A percentile compares a stretch with the other conserved stretches of the same genome.
Evolutionary conservation across 2,797 vertebrate species (phyloP).

Genomic region (Crax fasciolata): DNA sequence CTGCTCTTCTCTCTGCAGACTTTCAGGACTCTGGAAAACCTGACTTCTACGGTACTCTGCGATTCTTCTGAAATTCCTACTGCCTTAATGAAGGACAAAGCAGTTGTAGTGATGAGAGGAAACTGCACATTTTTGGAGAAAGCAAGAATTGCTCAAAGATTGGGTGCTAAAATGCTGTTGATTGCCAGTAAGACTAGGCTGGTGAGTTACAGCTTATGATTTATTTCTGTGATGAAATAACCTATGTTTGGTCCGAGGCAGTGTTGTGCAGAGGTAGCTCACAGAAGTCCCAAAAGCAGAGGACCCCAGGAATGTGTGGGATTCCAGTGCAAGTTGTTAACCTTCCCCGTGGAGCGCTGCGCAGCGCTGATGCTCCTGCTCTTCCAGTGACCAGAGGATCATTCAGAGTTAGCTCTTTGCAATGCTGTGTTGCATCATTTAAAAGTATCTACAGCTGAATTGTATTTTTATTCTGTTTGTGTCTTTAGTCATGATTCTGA

Average conservation of each 20-base stretch:
- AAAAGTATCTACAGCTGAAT: not conserved
- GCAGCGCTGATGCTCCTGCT: rapidly evolving
- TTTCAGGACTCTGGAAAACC: slow-evolving; percentile 82
- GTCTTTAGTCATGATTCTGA: not conserved
- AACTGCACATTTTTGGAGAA: slow-evolving; percentile 89
- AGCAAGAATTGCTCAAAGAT: slow-evolving; percentile 86
- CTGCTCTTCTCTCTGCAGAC: slow-evolving; percentile 76
- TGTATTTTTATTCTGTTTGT: not conserved
- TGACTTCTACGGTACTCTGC: slow-evolving; percentile 87
- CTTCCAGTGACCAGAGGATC: not conserved
- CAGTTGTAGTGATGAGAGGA: slow-evolving; percentile 88
- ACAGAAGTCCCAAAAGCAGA: not conserved
- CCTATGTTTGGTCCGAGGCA: rapidly evolving
- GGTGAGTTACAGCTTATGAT: slow-evolving; percentile 64
- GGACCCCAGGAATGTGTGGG: rapidly evolving
- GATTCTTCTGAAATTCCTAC: slow-evolving; percentile 78
- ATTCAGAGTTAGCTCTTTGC: not conserved
- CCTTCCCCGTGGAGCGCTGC: not conserved
- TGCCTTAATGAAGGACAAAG: slow-evolving; percentile 82
- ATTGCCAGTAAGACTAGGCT: slow-evolving; percentile 84
- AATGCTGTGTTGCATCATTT: not conserved
- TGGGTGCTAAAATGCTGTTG: slow-evolving; percentile 87
- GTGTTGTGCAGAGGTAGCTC: not conserved
- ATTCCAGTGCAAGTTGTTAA: not conserved
- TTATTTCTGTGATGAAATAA: not conserved